These are phyloP conservation scores for Pteronura brasiliensis DNA, from an alignment of 2,113 vertebrate genomes.

Conservation along the genomic window DNA sequence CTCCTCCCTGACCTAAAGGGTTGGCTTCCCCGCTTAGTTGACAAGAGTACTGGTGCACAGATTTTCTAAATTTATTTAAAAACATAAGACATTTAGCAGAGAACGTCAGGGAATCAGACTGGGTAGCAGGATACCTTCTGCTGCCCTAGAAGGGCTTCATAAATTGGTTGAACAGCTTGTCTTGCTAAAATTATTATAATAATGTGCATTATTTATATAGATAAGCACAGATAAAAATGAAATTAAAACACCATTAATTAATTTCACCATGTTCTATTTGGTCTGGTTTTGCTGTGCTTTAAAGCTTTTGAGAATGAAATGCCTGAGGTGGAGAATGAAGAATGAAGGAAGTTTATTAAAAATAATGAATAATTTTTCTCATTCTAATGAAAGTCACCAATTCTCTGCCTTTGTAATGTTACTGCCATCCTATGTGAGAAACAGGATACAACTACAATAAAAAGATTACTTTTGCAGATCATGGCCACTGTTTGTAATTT, in stretches of 20 bases:
- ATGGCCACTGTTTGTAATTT: not conserved
- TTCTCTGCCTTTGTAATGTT: not conserved
- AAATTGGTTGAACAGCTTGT: not conserved
- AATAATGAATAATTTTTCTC: constrained; percentile 1
- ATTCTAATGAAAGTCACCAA: not conserved
- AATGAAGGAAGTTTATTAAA: not conserved
- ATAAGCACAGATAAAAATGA: not conserved
- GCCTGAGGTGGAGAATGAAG: not conserved
- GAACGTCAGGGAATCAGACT: not conserved
- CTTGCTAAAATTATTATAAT: not conserved
- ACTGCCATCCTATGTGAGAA: not conserved
- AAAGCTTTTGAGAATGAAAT: constrained; percentile 7
- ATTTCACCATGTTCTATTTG: not conserved
- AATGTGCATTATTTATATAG: constrained; percentile 17
- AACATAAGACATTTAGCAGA: not conserved
- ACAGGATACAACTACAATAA: not conserved
- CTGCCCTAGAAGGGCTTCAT: not conserved
- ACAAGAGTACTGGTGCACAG: not conserved
- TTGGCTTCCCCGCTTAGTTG: not conserved
- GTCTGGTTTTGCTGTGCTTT: not conserved
- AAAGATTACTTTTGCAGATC: not conserved
- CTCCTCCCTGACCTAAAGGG: not conserved
- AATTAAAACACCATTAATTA: constrained; percentile 30
- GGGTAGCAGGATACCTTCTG: not conserved
- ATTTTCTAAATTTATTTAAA: constrained; percentile 1